Base-by-base conservation (phyloP, 1,140 invertebrate genomes). In the Tetramorium simillimum region DNA sequence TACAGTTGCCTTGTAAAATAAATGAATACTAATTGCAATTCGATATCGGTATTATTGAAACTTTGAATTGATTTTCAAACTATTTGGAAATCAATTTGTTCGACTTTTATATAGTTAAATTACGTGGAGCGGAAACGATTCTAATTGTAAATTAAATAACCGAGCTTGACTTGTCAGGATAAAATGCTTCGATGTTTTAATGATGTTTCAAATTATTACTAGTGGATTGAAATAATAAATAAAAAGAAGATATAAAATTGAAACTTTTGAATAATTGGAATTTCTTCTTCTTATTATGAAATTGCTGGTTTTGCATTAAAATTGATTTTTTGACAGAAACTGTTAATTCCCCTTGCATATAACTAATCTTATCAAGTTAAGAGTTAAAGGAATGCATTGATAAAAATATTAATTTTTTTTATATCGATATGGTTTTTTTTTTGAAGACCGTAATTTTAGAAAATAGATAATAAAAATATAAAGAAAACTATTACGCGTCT, bases 321-420 rank as follows among this genome's bases (percentile, higher is more conserved):
- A 21, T 5, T 65, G 9, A 37, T 67, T 40, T 69, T 69, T 69
- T 14, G 10, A 4, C n/a, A 40, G 33, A 65, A 65, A 65, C 4
- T 43, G 2, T 43, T 7, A 70, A 46, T 33, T 33, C 3, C 0
- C 5, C 14, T 70, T 46, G n/a, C 1, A 9, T 63, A 2, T 46
- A 24, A 46, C 0, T 16, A 43, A 70, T 69, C 21, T 2, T 16
- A 24, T 70, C 7, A 24, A 37, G 14, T 24, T 5, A 70, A 46
- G 7, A 70, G n/a, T 12, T 14, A 16, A 69, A 43, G 12, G 18
- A 70, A 24, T 9, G 12, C 18, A 14, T 21, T n/a, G 16, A 56
- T 40, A 51, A 53, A 53, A 73, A 4, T 21, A 56, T 21, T 73
- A 37, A 77, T 14, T 78, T 63, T 77, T 77, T 65, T 78, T 49